Evolutionary conservation across 2,797 vertebrate genomes (phyloP), one percentile per base, ranked within the genome.

Genomic region (Diglossa cyanea): DNA sequence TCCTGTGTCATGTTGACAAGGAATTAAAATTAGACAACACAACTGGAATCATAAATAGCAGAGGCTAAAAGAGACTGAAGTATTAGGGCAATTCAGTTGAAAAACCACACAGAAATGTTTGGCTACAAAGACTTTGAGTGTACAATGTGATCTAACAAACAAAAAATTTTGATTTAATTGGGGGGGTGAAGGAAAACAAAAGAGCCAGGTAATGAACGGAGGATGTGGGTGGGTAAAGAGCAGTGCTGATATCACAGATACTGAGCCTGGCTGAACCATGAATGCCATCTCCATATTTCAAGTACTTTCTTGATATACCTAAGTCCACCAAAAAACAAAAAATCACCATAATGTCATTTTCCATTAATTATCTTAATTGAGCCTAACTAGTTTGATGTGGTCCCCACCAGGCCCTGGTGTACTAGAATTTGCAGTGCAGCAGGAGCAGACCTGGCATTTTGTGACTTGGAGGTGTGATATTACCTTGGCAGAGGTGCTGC

Each of bases 21-120:
- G 50, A 88, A 25, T 74, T 93, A 68, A 78, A 86, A 72, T 45
- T 45, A 68, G 45, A 84, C n/a, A 80, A n/a, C 42, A 70, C 31
- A 77, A 67, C 18, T 14, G n/a, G 91, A 84, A 78, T 48, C 11
- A 31, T 48, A 76, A 45, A 55, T 33, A 88, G 25, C 3, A 10
- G 39, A 24, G 19, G 17, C 13, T 88, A 37, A 73, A 45, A 60
- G 7, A 76, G 26, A 55, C 20, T 58, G 51, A 17, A 84, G 4
- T 23, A 62, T 74, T 39, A 75, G 6, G 10, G 16, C 48, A 26
- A 50, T 72, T 81, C 58, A 50, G 33, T 44, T 23, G 60, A 65
- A 72, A 74, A 42, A 40, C 1, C 17, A 87, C 2, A 0, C 2
- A 44, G 25, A 61, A 37, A 28, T 62, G 51, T 58, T 28, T 66